These are phyloP conservation scores for Acheta domesticus DNA, from an alignment of 2,888 invertebrate species.

Conservation along the genomic window DNA sequence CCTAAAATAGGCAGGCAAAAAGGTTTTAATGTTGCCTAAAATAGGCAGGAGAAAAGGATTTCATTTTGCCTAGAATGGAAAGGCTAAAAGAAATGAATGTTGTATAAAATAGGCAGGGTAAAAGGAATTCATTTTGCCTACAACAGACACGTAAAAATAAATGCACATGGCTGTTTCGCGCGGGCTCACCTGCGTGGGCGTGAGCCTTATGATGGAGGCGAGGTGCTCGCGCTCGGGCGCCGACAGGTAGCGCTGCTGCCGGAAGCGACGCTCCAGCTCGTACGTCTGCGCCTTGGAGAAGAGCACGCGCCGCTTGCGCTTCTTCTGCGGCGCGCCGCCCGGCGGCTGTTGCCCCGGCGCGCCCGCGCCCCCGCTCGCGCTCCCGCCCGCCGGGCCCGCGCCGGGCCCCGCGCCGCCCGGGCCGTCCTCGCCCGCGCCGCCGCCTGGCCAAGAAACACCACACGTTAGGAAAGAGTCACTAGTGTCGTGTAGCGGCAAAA, in stretches of 20 bases:
- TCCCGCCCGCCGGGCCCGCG: background rate
- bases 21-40: too few relatives aligned
- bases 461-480: too few relatives aligned
- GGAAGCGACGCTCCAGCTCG: conserved; percentile 89
- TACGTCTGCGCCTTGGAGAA: conserved; percentile 98
- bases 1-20: too few relatives aligned
- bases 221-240: conserved; percentile 97
- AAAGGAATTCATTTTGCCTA: too few relatives aligned
- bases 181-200: conserved; percentile 91
- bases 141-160: too few relatives aligned
- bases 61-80: too few relatives aligned
- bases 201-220: conserved; percentile 88
- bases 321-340: conserved; percentile 65
- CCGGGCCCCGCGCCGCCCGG: background rate
- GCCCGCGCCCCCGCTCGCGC: conserved; percentile 40
- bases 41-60: too few relatives aligned
- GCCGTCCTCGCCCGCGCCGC: background rate
- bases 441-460: too few relatives aligned
- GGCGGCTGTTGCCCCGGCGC: conserved; percentile 40
- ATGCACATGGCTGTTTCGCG: too few relatives aligned
- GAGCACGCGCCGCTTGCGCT: conserved; percentile 90
- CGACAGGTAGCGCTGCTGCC: conserved; percentile 93
- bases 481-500: too few relatives aligned
- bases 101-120: too few relatives aligned
- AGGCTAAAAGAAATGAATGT: too few relatives aligned